Evolutionary conservation across 1,140 invertebrate genomes (phyloP), one percentile per base, ranked within the genome.

Genomic region (Orius laevigatus): DNA sequence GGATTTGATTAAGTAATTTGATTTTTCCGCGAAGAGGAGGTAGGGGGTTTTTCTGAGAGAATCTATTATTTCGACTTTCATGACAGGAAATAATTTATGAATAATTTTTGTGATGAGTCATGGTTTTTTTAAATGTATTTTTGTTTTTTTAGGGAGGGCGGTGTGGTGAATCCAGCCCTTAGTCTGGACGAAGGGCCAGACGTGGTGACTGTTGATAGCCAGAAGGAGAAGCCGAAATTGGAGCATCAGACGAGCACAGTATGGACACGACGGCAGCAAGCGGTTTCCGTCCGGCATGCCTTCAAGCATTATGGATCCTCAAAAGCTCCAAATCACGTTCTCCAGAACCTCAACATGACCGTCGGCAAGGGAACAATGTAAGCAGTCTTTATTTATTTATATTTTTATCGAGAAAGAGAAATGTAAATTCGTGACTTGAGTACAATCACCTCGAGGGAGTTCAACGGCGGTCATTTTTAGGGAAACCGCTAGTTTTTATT

Each of bases 311-410:
- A 92, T 61, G 87, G 87, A 38, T 79, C 78, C 58, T 84, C 79
- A 60, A 84, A 80, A 58, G 78, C 79, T 49, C 79, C 82, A 12
- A 80, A 84, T 58, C 77, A 81, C 39, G 85, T 92, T 19, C 70
- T 94, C 40, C 79, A 80, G 55, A 84, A 86, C 56, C 74, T 92
- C 15, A 84, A 81, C 65, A 87, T 92, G 81, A 88, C 84, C 34
- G 87, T 93, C 36, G 79, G 81, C 40, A 88, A 89, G 65, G 87
- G 88, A 52, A 83, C 83, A 40, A 92, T 91, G 84, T 89, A 68
- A 85, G 83, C n/a, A n/a, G n/a, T n/a, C n/a, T n/a, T n/a, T n/a
- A n/a, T n/a, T n/a, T n/a, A n/a, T 25, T 25, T 25, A 3, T 8
- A 25, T 25, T 25, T 25, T 25, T n/a, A n/a, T n/a, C n/a, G n/a